Base-by-base conservation (phyloP, 2,113 vertebrate species). In the Pluvianellus socialis region DNA sequence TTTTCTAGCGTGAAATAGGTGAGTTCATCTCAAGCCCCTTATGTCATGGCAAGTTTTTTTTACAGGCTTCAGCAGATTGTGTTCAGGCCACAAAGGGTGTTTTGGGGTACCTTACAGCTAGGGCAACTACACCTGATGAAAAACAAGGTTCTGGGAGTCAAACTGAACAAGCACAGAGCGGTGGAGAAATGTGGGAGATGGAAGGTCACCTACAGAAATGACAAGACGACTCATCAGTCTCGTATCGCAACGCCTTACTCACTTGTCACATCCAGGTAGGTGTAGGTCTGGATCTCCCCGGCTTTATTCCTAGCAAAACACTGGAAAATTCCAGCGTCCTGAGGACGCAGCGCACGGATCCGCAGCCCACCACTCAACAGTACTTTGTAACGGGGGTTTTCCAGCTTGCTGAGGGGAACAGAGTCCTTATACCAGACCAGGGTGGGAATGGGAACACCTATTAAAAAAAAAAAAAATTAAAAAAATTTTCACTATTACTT, bases 311-410 rank as follows among this genome's bases (percentile, higher is more conserved):
- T 98, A 45, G 99, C 99, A 10, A 99, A 98, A 87, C 99, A 99
- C 97, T 99, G 99, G 97, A 99, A 99, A 96, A 99, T 98, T 44
- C 99, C 99, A 1, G 98, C 98, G 5, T 99, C 99, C n/a, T 98
- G 98, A 3, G 99, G 99, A 59, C 96, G 98, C 73, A 99, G 98
- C 58, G 97, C 92, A 22, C 98, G 98, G 82, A 99, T 98, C 28
- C 98, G 99, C 93, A 99, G 97, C 52, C 98, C 98, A 4, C 98
- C 96, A 0, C 98, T 98, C 13, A 98, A 45, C 10, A 98, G 98
- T 23, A 98, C 97, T 93, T 98, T 98, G 97, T 99, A 99, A n/a
- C 99, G 98, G 1, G 99, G 98, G 79, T 99, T 99, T 86, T 97
- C 97, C 77, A 99, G 98, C 94, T 97, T 98, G 97, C 96, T 97